phyloP scores from a whole-genome alignment of 2,888 invertebrate genomes.

The Lamellibrachia columna region DNA sequence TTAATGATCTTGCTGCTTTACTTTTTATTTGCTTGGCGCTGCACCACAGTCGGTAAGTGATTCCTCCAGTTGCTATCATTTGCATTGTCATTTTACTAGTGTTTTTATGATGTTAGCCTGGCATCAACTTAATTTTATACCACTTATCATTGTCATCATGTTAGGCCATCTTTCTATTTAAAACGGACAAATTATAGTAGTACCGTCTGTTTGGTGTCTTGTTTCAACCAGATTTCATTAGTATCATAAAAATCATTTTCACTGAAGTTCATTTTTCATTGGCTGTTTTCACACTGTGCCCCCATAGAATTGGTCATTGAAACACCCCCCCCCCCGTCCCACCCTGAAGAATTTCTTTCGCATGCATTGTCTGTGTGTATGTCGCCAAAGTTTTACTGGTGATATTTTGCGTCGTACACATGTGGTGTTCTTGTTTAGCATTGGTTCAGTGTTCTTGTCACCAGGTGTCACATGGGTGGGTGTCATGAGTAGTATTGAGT shows the following conservation, averaged over 20 bases:
- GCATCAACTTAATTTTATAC: background rate
- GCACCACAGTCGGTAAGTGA: constrained; percentile 16
- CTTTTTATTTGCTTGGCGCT: constrained; percentile 9
- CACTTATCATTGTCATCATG: background rate
- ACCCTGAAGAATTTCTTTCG: background rate
- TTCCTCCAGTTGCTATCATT: background rate
- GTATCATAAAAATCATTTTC: background rate
- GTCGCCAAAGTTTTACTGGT: background rate
- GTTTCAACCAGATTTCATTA: background rate
- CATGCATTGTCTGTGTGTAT: background rate
- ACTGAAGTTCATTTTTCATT: background rate
- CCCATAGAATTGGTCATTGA: background rate
- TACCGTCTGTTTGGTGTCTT: background rate
- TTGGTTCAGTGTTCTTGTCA: constrained; percentile 4
- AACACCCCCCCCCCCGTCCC: background rate
- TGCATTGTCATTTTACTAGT: constrained; percentile 16
- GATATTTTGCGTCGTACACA: background rate
- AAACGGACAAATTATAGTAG: background rate
- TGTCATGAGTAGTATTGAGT: too few relatives aligned
- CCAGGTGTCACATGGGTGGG: background rate
- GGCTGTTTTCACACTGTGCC: background rate
- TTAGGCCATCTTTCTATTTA: background rate
- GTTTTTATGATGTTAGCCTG: constrained; percentile 3
- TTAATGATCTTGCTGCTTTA: constrained; percentile 16
- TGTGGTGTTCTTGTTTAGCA: background rate